Conservation (phyloP, 2,797 vertebrate species). For the Meda fulgida region DNA sequence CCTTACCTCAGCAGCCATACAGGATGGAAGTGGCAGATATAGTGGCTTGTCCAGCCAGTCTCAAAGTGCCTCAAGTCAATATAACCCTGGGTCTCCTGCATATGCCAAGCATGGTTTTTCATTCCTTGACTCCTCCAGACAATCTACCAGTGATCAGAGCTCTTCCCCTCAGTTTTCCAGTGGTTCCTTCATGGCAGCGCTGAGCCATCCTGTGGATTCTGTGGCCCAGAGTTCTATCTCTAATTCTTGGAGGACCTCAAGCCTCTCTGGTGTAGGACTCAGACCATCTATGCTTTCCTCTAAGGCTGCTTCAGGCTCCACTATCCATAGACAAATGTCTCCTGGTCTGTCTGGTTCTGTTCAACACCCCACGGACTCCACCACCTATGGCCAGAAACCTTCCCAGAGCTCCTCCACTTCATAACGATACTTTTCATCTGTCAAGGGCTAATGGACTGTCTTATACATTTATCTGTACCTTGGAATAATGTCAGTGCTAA, state of each 20-base stretch:
- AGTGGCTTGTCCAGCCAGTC: no score
- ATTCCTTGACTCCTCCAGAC: background rate
- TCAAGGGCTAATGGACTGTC: background rate
- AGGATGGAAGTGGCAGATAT: no score
- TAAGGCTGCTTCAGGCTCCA: background rate
- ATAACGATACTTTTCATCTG: background rate
- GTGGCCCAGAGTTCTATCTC: background rate
- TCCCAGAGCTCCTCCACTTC: background rate
- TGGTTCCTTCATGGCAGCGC: background rate
- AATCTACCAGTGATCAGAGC: background rate
- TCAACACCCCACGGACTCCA: background rate
- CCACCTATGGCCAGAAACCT: background rate
- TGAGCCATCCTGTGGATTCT: background rate
- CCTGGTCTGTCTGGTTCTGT: background rate
- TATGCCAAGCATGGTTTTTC: background rate
- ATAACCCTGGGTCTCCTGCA: background rate
- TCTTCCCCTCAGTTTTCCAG: conserved; percentile 16
- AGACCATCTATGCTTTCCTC: background rate
- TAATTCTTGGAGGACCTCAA: background rate
- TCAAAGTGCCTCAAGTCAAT: background rate
- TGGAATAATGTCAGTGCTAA: background rate
- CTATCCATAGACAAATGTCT: background rate
- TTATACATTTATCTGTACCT: rapidly evolving
- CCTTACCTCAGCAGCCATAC: no score
- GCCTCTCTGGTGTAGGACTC: background rate